phyloP scores from a whole-genome alignment of 2,888 invertebrate species.

The Antitype chi region DNA sequence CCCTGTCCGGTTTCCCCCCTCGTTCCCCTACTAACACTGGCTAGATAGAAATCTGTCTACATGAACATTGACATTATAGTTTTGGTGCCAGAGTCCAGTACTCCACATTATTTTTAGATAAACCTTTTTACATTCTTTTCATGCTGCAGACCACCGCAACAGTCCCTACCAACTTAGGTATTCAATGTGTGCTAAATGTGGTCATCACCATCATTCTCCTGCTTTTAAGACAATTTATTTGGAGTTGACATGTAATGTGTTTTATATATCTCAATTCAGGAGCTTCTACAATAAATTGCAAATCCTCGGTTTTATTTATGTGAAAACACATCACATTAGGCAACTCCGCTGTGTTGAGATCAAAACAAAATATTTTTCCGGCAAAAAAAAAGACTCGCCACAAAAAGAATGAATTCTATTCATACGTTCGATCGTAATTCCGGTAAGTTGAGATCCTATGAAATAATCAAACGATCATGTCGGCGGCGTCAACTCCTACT shows the following conservation, averaged over 20 bases:
- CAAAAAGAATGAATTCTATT: conserved; percentile 64
- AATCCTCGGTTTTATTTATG: conserved; percentile 3
- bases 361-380: neutral
- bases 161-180: neutral
- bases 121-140: too few relatives aligned
- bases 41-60: too few relatives aligned
- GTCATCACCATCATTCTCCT: too few relatives aligned
- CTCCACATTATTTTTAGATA: too few relatives aligned
- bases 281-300: too few relatives aligned
- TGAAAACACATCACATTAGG: conserved; percentile 10
- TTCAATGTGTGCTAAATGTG: neutral
- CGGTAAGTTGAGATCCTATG: conserved; percentile 73
- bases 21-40: too few relatives aligned
- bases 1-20: too few relatives aligned
- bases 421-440: conserved; percentile 73
- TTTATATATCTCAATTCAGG: neutral
- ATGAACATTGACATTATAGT: too few relatives aligned
- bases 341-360: neutral
- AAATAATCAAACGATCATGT: conserved; percentile 83
- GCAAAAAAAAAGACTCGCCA: conserved; percentile 23
- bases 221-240: neutral
- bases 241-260: neutral
- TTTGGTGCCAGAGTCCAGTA: too few relatives aligned
- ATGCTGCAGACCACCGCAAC: too few relatives aligned
- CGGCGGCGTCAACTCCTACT: conserved; percentile 70